Evolutionary conservation across 2,888 invertebrate genomes (phyloP).

Genomic region (Eupeodes latifasciatus): DNA sequence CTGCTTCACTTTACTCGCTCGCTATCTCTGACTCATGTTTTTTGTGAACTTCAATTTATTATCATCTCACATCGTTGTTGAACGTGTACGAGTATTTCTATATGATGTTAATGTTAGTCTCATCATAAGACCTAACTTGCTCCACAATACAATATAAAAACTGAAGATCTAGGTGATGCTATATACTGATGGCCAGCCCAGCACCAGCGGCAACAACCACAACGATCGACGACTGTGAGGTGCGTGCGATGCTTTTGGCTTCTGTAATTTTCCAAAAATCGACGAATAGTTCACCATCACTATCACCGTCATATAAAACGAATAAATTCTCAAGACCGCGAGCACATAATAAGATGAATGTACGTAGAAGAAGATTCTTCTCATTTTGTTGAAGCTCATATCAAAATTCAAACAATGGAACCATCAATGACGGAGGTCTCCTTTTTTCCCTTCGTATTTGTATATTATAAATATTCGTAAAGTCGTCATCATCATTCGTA

Average conservation of each 20-base stretch:
- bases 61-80: conserved; percentile 72
- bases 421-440: conserved; percentile 71
- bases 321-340: conserved; percentile 20
- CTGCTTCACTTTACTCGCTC: not conserved
- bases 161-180: conserved; percentile 22
- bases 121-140: no score
- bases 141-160: not conserved
- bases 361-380: conserved; percentile 2
- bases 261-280: conserved; percentile 61
- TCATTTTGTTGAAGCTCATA: conserved; percentile 51
- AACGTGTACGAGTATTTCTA: conserved; percentile 27
- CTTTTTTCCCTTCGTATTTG: not conserved
- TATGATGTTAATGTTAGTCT: no score
- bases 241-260: conserved; percentile 20
- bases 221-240: no score
- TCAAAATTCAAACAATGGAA: conserved; percentile 73
- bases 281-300: conserved; percentile 71
- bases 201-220: not conserved
- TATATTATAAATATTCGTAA: not conserved
- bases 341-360: not conserved
- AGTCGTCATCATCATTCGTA: conserved; percentile 6
- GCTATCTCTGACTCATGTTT: conserved; percentile 55
- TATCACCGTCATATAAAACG: not conserved
- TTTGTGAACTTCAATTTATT: conserved; percentile 72
- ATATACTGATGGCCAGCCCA: not conserved